A percentile compares a stretch with the other conserved stretches of the same genome.
These are phyloP conservation scores for Listronotus oregonensis DNA, from an alignment of 1,140 invertebrate genomes.

Conservation along the genomic window DNA sequence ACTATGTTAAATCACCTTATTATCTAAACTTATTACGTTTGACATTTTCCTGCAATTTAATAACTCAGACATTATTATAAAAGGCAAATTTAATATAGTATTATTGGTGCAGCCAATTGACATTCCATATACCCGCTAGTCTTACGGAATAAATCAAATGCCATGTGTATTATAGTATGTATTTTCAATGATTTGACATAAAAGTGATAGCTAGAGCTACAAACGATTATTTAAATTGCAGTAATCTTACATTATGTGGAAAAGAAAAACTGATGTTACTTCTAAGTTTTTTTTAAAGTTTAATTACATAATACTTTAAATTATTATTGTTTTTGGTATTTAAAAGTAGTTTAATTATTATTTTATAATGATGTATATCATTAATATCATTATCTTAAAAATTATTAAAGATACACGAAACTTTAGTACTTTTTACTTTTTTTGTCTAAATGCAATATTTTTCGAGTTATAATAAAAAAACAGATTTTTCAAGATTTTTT, in stretches of 20 bases:
- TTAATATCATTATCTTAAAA: too few relatives aligned
- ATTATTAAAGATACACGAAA: too few relatives aligned
- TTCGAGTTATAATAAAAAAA: too few relatives aligned
- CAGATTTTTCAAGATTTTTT: too few relatives aligned
- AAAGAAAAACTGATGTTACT: not conserved
- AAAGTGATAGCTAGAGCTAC: not conserved
- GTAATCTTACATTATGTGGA: conserved; percentile 1
- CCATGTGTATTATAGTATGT: not conserved
- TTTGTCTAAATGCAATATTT: too few relatives aligned
- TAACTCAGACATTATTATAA: conserved; percentile 7
- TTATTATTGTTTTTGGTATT: too few relatives aligned
- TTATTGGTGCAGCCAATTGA: conserved; percentile 12
- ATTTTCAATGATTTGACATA: conserved; percentile 3
- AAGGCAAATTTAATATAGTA: conserved; percentile 13
- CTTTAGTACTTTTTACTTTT: too few relatives aligned
- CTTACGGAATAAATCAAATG: not conserved
- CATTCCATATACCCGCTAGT: conserved; percentile 6
- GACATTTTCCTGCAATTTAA: not conserved
- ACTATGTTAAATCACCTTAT: too few relatives aligned
- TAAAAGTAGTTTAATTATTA: too few relatives aligned
- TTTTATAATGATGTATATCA: too few relatives aligned
- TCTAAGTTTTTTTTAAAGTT: too few relatives aligned
- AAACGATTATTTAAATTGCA: conserved; percentile 2
- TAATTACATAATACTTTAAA: too few relatives aligned
- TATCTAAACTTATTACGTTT: not conserved